Evolutionary conservation across 2,113 vertebrate species (phyloP).

Genomic region (Corvus cornix): DNA sequence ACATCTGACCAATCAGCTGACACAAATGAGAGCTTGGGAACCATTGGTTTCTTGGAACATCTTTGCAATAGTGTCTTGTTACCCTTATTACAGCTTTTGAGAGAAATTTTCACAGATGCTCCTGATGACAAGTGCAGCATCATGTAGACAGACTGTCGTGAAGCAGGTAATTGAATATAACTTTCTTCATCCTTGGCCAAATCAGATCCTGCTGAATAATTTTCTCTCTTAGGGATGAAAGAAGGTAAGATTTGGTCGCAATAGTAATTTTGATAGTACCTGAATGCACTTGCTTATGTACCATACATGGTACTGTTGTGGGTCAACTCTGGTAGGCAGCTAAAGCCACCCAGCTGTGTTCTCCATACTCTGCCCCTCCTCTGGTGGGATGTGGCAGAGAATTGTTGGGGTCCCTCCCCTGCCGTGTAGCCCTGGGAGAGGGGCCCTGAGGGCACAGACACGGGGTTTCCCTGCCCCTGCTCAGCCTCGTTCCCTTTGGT

Average conservation of each 20-base stretch:
- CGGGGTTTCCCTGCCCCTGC: no score
- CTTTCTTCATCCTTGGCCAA: background rate
- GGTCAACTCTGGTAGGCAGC: accelerated
- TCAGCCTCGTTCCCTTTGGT: no score
- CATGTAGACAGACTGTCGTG: background rate
- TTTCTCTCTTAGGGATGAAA: background rate
- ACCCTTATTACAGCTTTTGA: background rate
- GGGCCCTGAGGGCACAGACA: no score
- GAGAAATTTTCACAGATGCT: background rate
- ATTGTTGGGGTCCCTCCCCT: no score
- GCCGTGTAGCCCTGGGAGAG: no score
- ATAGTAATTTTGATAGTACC: background rate
- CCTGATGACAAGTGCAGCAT: background rate
- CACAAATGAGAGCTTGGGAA: background rate
- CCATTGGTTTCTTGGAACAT: background rate
- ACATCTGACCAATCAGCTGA: background rate
- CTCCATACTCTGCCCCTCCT: background rate
- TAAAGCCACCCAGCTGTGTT: background rate
- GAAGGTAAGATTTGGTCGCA: background rate
- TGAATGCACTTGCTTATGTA: background rate
- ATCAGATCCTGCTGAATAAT: background rate
- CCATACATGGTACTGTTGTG: accelerated
- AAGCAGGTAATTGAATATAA: background rate
- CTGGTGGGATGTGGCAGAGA: background rate
- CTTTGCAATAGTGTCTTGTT: background rate